Evolutionary conservation across 2,888 invertebrate genomes (phyloP), one percentile per base, ranked within the genome.

Genomic region (Eumerus sabulonum): DNA sequence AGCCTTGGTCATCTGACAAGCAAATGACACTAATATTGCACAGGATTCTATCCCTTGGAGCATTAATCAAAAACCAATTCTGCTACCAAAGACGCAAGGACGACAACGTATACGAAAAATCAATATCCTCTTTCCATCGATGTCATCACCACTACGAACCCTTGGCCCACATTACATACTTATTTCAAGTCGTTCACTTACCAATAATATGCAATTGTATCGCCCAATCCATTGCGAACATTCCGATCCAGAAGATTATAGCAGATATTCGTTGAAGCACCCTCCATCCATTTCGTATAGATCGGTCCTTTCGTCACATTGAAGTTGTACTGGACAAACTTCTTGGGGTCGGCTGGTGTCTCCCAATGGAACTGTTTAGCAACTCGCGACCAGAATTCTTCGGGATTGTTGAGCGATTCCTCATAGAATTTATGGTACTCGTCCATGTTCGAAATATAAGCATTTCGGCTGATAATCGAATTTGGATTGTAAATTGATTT

Each of bases 281-380:
- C 98, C 85, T 96, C 95, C 94, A 99, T 93, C 96, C 98, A 99
- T 89, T 96, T 96, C 50, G 97, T 94, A 84, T 92, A 95, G 84
- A 99, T 94, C 11, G 95, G 94, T 56, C 99, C 99, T 88, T 96
- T 94, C 82, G 91, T 92, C 54, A 94, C 89, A 88, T 99, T 94
- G 87, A 99, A 98, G 90, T 99, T 99, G 89, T 95, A 98, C 12
- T 94, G 93, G 85, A 95, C 91, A 86, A 98, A 96, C 83, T 94
- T 93, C 68, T 93, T 93, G 70, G 92, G 90, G 82, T 94, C 92
- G 56, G 93, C 92, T 54, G 93, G 92, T 18, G 93, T 93, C 87
- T 96, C 95, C 96, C 98, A 99, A 88, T 97, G 93, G 86, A 99
- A 98, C 87, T 98, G 94, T 84, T 94, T 93, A n/a, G 96, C 95